These are phyloP conservation scores for Sceloporus undulatus DNA, from an alignment of 2,113 vertebrate species.

Conservation along the genomic window DNA sequence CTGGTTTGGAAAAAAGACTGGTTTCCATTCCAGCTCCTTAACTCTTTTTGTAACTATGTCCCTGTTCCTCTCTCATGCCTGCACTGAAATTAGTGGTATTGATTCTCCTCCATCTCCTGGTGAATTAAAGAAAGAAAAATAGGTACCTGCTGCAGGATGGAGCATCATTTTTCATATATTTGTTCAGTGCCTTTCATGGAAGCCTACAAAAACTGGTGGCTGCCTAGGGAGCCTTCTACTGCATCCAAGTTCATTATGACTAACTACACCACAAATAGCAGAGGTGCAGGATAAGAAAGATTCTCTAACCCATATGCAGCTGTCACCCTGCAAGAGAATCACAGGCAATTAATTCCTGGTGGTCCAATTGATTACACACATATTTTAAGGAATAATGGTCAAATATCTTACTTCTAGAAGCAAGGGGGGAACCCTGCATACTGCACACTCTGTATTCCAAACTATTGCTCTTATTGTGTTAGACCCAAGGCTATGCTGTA, in stretches of 20 bases:
- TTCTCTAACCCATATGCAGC: constrained; percentile 11
- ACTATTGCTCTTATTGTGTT: constrained; percentile 55
- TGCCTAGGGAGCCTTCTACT: neutral
- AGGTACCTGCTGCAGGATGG: neutral
- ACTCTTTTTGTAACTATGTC: neutral
- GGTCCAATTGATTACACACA: constrained; percentile 44
- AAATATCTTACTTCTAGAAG: neutral
- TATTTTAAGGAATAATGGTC: constrained; percentile 40
- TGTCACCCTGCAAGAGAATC: neutral
- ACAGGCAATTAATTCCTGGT: constrained; percentile 40
- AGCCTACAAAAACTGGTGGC: neutral
- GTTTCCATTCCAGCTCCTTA: neutral
- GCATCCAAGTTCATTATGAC: neutral
- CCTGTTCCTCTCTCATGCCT: neutral
- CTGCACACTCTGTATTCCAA: constrained; percentile 25
- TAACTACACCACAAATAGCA: neutral
- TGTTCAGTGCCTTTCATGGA: constrained; percentile 3
- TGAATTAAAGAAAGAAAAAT: neutral
- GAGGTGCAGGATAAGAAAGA: constrained; percentile 1
- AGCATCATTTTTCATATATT: constrained; percentile 4
- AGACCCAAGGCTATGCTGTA: constrained; percentile 61
- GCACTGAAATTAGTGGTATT: neutral
- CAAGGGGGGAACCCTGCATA: constrained; percentile 11
- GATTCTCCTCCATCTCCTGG: neutral
- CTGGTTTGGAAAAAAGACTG: neutral